Conservation (phyloP, 2,888 invertebrate genomes). For the Melinaea menophilus region DNA sequence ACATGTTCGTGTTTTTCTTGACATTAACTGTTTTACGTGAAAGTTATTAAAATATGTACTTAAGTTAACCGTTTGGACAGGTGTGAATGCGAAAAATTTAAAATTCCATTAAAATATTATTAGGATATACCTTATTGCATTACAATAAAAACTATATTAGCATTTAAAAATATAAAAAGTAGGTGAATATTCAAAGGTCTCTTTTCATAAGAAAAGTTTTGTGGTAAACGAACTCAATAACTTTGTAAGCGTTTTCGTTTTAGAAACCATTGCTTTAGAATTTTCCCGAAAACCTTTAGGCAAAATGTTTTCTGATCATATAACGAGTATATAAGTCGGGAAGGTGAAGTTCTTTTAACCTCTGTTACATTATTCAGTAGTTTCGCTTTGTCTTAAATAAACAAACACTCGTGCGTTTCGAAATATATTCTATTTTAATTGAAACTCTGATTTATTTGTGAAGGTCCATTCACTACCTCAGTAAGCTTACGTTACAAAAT, state of each 20-base stretch:
- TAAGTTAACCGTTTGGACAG: conserved; percentile 21
- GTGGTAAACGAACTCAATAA: background rate
- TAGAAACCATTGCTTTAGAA: conserved; percentile 16
- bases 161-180: background rate
- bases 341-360: background rate
- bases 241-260: conserved; percentile 5
- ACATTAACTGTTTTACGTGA: conserved; percentile 22
- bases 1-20: conserved; percentile 25
- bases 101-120: conserved; percentile 12
- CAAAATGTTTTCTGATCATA: conserved; percentile 21
- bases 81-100: conserved; percentile 22
- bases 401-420: conserved; percentile 7
- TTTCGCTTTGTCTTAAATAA: background rate
- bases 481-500: conserved; percentile 31
- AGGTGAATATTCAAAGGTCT: background rate
- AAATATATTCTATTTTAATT: conserved; percentile 15
- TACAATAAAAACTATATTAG: background rate
- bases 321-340: background rate
- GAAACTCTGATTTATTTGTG: conserved; percentile 19
- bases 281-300: conserved; percentile 13
- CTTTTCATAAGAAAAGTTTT: background rate
- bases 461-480: conserved; percentile 17
- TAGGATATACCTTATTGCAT: conserved; percentile 3
- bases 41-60: conserved; percentile 29
- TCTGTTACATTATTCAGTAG: conserved; percentile 7